Base-by-base conservation (phyloP, 2,113 vertebrate species). In the Sceloporus undulatus region DNA sequence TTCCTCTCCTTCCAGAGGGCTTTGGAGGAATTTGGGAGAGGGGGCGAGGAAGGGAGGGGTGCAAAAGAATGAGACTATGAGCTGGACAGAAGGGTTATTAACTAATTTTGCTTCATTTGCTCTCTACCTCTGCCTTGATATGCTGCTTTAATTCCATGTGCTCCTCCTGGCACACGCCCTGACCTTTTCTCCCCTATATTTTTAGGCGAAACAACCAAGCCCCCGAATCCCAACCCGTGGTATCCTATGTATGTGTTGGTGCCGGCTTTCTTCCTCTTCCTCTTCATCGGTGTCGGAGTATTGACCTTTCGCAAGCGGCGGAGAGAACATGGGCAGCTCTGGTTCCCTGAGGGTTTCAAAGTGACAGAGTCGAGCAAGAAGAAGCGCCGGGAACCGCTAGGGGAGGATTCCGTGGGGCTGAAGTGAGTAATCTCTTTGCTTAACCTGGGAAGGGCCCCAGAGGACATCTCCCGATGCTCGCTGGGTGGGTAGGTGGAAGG, bases 311-410 rank as follows among this genome's bases (percentile, higher is more conserved):
- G 98, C 11, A 99, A 98, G 95, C 98, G 99, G 0, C 98, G 98
- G 85, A 97, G 98, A 52, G 98, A 99, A 93, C 98, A 99, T 74
- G 99, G 99, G 70, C 98, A 98, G 94, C 98, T 99, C 4, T 99
- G 99, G 99, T 98, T 99, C 97, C 99, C 99, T 0, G 99, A 99
- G 91, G 99, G 99, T 88, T 99, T 99, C 97, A 98, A 98, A 95
- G 98, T 98, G 95, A 98, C 98, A 0, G 98, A 99, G 92, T 97
- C 98, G 4, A 98, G 98, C 97, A 99, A 99, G 97, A 99, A 99
- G 97, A 99, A 99, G 95, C 97, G 99, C 14, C 97, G 98, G 3
- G 98, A 99, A 70, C 99, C 99, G 0, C 98, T 99, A 0, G 99
- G 99, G 52, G 98, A 99, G 96, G 99, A 99, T 94, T 99, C 98